These are phyloP conservation scores for Strigamia crassipes DNA, from an alignment of 2,888 invertebrate genomes.

Conservation along the genomic window DNA sequence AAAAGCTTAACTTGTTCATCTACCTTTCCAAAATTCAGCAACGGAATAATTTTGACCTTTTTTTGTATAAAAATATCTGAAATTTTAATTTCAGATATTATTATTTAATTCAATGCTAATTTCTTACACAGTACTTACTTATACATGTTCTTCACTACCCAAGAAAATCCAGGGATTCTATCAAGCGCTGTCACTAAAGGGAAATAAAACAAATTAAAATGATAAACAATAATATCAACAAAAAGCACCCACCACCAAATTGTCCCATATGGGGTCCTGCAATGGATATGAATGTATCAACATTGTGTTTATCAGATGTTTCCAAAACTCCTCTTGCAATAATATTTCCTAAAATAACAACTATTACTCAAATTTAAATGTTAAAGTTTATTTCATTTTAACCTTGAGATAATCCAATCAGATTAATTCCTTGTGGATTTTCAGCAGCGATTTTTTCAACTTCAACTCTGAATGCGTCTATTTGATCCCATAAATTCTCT, in stretches of 20 bases:
- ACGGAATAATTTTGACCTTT: not conserved
- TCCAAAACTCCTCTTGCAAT: not conserved
- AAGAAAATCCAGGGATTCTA: not conserved
- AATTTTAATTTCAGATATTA: not conserved
- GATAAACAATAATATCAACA: not conserved
- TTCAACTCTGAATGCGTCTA: conserved; percentile 26
- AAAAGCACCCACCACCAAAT: not conserved
- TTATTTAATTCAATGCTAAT: not conserved
- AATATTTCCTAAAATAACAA: not conserved
- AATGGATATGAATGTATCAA: conserved; percentile 7
- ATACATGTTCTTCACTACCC: not conserved
- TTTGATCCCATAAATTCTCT: conserved; percentile 41
- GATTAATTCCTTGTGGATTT: conserved; percentile 45
- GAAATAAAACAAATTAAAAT: not conserved
- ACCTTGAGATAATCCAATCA: conserved; percentile 46
- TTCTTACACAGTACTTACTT: not conserved
- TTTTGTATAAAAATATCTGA: not conserved
- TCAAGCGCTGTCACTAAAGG: not conserved
- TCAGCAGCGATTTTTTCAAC: conserved; percentile 38
- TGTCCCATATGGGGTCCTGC: not conserved
- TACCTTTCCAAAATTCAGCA: conserved; percentile 22
- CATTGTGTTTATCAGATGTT: conserved; percentile 32
- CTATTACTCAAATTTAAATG: not conserved
- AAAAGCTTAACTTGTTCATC: not conserved
- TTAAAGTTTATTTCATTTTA: not conserved